Evolutionary conservation across 1,140 invertebrate genomes (phyloP).

Genomic region (Diplogasteroides magnus): DNA sequence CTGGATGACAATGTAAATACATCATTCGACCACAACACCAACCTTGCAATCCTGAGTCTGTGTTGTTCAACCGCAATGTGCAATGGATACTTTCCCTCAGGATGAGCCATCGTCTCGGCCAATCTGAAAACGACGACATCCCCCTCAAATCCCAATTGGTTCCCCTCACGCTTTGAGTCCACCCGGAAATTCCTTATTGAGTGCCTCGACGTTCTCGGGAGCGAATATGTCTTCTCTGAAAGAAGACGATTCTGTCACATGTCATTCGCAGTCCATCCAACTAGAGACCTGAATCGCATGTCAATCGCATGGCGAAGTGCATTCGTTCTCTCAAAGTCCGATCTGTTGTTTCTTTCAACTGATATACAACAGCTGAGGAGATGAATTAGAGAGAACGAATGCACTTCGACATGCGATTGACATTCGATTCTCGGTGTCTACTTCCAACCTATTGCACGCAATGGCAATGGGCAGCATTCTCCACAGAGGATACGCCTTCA

Average conservation of each 20-base stretch:
- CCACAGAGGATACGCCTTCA: conserved; percentile 30
- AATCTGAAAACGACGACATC: conserved; percentile 34
- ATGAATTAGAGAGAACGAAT: too few species aligned
- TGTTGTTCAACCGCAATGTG: conserved; percentile 51
- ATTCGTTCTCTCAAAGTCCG: too few species aligned
- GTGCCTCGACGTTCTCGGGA: conserved; percentile 19
- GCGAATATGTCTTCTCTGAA: conserved; percentile 23
- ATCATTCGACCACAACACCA: too few species aligned
- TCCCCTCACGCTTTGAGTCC: not conserved
- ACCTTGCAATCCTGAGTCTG: conserved; percentile 40
- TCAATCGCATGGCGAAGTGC: too few species aligned
- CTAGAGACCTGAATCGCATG: too few species aligned
- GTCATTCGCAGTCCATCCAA: too few species aligned
- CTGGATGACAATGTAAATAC: too few species aligned
- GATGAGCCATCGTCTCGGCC: conserved; percentile 33
- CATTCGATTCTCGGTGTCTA: not conserved
- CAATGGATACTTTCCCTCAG: conserved; percentile 48
- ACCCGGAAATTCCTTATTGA: conserved; percentile 31
- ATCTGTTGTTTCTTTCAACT: too few species aligned
- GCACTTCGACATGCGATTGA: too few species aligned
- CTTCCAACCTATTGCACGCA: conserved; percentile 20
- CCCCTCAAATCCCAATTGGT: too few species aligned
- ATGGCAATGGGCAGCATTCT: conserved; percentile 35
- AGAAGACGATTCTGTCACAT: too few species aligned
- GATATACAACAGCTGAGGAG: too few species aligned